Percentiles rank a stretch among this genome's conserved stretches.
Conservation (phyloP, 2,113 vertebrate genomes). For the Kobus ellipsiprymnus region DNA sequence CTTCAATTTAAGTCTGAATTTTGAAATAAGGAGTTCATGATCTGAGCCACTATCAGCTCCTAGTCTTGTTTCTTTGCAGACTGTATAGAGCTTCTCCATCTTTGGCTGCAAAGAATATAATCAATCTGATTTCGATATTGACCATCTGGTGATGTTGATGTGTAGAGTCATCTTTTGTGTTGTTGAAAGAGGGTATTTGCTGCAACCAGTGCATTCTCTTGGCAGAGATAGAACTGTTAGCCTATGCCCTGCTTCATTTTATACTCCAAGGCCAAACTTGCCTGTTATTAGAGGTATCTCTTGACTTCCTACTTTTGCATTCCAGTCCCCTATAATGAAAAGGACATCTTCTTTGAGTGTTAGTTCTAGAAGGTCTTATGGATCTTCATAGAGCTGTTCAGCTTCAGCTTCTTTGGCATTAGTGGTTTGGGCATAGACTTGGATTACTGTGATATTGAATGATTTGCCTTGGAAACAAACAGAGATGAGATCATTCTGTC, state of each 20-base stretch:
- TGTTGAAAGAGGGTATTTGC: not conserved
- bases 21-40: not conserved
- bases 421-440: not conserved
- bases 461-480: not conserved
- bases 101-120: not conserved
- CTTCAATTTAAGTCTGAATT: not conserved
- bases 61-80: not conserved
- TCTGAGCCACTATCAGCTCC: not conserved
- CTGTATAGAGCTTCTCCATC: not conserved
- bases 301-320: not conserved
- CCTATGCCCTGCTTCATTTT: not conserved
- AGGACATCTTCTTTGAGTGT: not conserved
- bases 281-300: not conserved
- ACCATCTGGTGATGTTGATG: not conserved
- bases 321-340: not conserved
- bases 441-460: not conserved
- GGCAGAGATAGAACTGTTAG: not conserved
- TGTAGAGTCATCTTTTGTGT: not conserved
- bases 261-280: not conserved
- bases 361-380: not conserved
- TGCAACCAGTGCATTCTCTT: not conserved
- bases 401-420: not conserved
- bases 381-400: not conserved
- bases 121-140: not conserved
- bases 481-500: not conserved